These are phyloP conservation scores for Alloplasta piceator DNA, from an alignment of 2,888 invertebrate species.

Conservation along the genomic window DNA sequence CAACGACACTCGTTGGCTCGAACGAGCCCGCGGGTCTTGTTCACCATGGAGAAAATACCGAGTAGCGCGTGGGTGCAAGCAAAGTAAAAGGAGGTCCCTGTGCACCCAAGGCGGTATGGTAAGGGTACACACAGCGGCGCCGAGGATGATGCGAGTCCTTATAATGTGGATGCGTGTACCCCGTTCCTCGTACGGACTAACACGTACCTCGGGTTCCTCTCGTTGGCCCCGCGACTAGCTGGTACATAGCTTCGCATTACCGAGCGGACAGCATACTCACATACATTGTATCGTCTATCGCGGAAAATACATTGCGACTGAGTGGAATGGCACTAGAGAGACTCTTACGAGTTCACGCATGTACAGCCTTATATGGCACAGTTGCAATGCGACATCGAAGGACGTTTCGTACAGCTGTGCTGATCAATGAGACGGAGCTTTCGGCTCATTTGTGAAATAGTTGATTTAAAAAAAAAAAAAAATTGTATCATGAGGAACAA, in stretches of 20 bases:
- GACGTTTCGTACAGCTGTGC: too few species aligned
- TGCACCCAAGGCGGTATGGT: constrained; percentile 44
- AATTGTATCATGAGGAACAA: constrained; percentile 66
- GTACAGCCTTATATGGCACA: constrained; percentile 12
- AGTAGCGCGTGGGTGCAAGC: constrained; percentile 55
- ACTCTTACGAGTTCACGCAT: background rate
- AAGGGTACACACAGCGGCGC: constrained; percentile 39
- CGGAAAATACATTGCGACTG: constrained; percentile 2
- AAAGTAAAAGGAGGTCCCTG: constrained; percentile 45
- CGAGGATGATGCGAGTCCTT: constrained; percentile 33
- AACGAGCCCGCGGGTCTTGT: constrained; percentile 26
- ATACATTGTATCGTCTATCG: background rate
- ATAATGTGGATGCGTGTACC: constrained; percentile 40
- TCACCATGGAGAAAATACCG: constrained; percentile 34
- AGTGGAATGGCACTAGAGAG: background rate
- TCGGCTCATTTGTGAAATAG: constrained; percentile 69
- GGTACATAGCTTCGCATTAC: constrained; percentile 29
- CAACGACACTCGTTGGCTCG: constrained; percentile 46
- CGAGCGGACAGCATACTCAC: constrained; percentile 29
- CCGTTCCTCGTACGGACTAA: constrained; percentile 28
- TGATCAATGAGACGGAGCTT: constrained; percentile 74
- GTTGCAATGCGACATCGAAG: constrained; percentile 59
- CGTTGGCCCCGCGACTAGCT: background rate
- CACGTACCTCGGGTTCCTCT: constrained; percentile 13
- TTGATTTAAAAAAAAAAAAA: too few species aligned